Evolutionary conservation across 1,140 invertebrate genomes (phyloP), one percentile per base, ranked within the genome.

Genomic region (Cyclina sinensis): DNA sequence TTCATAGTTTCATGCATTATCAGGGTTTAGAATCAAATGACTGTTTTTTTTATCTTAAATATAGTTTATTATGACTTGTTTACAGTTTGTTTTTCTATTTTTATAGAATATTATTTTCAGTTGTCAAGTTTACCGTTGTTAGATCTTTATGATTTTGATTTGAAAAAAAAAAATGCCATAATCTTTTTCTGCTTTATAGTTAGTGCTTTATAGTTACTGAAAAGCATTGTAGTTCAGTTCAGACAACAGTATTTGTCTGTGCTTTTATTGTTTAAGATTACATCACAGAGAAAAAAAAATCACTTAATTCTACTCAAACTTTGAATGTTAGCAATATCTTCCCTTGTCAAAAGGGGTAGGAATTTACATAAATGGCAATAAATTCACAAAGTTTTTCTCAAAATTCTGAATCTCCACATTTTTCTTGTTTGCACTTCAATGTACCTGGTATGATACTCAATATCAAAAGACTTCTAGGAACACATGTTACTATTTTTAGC

Each of bases 391-490:
- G n/a, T 43, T 43, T 43, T 14, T 43, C 43, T 43, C 4, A 43
- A 43, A 43, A 43, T 7, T 7, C 43, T 43, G 43, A 43, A 43
- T 43, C 43, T 43, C 43, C n/a, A 14, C 43, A 43, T 43, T 43
- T 14, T 43, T 62, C 27, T 62, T 57, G 51, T 27, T 62, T 5
- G 27, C 24, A 62, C n/a, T 62, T 43, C 14, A n/a, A 43, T 62
- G 57, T 62, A 62, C 57, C 57, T 62, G 57, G 14, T 27, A 62
- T 27, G 57, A 62, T 62, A 62, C 57, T 62, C 57, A 62, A n/a
- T 14, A 3, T 62, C 27, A 24, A n/a, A 27, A n/a, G 57, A 62
- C 7, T 27, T 54, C 51, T 54, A 11, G 18, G 21, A 3, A 54
- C 51, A 54, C 12, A n/a, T 18, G 51, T 62, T 62, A 62, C 18